Conservation (phyloP, 2,113 vertebrate genomes). For the Sterna hirundo region DNA sequence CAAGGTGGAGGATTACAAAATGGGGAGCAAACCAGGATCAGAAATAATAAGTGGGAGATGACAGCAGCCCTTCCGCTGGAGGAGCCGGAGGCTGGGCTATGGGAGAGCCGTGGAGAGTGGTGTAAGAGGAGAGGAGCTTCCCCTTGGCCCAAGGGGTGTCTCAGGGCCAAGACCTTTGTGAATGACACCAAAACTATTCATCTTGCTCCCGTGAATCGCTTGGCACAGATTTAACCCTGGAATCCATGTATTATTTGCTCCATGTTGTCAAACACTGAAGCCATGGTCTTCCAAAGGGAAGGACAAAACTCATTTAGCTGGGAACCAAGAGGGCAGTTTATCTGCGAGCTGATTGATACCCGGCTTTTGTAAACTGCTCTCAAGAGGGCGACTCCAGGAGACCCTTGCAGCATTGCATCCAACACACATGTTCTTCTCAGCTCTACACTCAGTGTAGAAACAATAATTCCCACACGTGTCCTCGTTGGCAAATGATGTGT, state of each 20-base stretch:
- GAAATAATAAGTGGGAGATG: neutral
- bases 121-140: neutral
- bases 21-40: neutral
- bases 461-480: neutral
- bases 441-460: neutral
- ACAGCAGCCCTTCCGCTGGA: neutral
- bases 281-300: neutral
- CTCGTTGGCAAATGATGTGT: neutral
- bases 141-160: neutral
- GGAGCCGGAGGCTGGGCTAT: neutral
- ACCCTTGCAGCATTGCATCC: neutral
- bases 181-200: neutral
- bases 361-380: neutral
- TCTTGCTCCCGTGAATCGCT: neutral
- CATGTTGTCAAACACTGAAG: neutral
- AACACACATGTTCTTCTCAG: neutral
- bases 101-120: neutral
- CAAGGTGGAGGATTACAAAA: neutral
- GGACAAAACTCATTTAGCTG: neutral
- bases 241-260: neutral
- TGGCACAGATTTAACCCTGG: neutral
- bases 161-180: neutral
- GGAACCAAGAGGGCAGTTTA: neutral
- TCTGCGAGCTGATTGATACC: neutral
- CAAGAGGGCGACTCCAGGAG: neutral